Percentiles rank a stretch among this genome's conserved stretches.
Conservation (phyloP, 1,140 invertebrate species). For the Cherax quadricarinatus region DNA sequence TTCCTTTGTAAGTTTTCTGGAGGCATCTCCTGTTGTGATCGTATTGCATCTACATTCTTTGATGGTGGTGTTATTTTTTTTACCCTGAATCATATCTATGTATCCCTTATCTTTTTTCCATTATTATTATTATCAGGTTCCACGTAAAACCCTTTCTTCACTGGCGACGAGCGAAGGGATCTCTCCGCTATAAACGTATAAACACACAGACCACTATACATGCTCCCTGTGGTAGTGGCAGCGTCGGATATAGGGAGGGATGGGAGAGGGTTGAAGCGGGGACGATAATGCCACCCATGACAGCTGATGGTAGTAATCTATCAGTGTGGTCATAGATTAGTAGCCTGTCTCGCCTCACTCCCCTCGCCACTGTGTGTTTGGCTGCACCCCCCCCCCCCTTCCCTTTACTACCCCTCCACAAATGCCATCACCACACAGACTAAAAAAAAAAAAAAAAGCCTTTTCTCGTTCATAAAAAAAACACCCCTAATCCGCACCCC, state of each 20-base stretch:
- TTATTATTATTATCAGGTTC: no score
- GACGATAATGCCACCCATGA: neutral
- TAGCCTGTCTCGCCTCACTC: neutral
- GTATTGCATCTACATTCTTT: no score
- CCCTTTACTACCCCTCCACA: neutral
- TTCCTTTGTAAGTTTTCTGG: no score
- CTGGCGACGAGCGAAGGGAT: no score
- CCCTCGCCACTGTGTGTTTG: neutral
- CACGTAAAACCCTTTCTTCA: no score
- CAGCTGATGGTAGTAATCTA: conserved; percentile 1
- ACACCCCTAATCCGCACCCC: neutral
- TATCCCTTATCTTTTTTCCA: no score
- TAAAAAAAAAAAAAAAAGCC: neutral
- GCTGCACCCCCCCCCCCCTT: neutral
- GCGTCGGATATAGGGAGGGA: neutral
- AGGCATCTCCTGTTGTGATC: no score
- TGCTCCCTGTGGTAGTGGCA: neutral
- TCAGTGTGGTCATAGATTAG: neutral
- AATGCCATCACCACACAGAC: neutral
- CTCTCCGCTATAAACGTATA: no score
- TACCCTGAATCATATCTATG: no score
- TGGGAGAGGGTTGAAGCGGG: neutral
- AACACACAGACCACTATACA: no score
- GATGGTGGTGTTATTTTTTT: no score
- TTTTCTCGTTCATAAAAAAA: neutral